phyloP scores from a whole-genome alignment of 2,113 vertebrate species.

The Misgurnus anguillicaudatus region DNA sequence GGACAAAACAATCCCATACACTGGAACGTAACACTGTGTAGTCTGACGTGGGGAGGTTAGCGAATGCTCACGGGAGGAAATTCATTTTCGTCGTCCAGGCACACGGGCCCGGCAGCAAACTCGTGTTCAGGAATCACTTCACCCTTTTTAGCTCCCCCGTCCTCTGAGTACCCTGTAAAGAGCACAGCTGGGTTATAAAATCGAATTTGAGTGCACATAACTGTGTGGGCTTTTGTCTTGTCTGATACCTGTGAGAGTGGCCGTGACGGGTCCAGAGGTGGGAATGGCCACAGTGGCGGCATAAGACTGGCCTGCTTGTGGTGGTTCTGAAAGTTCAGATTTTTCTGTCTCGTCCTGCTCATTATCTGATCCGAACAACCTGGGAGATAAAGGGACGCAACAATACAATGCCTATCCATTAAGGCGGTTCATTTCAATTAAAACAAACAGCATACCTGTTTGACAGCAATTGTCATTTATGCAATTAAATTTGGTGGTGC shows the following conservation, averaged over 20 bases:
- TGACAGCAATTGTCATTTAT: no score
- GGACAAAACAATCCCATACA: conserved; percentile 26
- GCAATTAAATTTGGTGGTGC: no score
- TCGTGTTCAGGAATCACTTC: conserved; percentile 95
- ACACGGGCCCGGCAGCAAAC: conserved; percentile 89
- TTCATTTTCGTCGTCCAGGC: conserved; percentile 93
- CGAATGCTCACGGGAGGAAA: conserved; percentile 97
- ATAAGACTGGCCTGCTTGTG: conserved; percentile 80
- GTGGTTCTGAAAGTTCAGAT: conserved; percentile 69
- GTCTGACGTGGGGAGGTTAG: conserved; percentile 62
- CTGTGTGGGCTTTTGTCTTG: not conserved
- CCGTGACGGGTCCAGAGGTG: conserved; percentile 74
- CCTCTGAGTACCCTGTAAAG: conserved; percentile 88
- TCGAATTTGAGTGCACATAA: not conserved
- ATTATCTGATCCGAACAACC: conserved; percentile 78
- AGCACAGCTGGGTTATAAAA: not conserved
- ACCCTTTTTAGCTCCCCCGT: conserved; percentile 87
- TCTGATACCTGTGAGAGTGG: conserved; percentile 79
- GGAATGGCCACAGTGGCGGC: conserved; percentile 89
- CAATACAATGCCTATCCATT: no score
- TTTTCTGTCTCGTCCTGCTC: conserved; percentile 59
- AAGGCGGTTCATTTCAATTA: no score
- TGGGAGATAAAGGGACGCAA: conserved; percentile 50
- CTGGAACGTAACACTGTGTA: conserved; percentile 1
- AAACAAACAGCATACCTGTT: no score